Percentiles rank a stretch among this genome's conserved stretches.
Evolutionary conservation across 2,113 vertebrate genomes (phyloP).

Genomic region (Hyperopisus bebe): DNA sequence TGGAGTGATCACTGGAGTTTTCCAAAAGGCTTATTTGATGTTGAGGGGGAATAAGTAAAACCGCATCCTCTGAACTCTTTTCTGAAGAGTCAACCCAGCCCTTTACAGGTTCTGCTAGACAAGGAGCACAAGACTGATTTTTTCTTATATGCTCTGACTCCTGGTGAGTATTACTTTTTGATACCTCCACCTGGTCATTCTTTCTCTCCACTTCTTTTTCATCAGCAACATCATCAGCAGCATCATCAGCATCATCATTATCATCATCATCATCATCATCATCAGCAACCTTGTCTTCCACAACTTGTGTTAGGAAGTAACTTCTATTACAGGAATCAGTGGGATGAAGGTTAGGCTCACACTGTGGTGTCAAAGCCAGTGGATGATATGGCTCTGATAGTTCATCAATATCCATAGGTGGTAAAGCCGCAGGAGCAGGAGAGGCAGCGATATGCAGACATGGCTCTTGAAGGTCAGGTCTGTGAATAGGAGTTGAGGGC

Average conservation of each 20-base stretch:
- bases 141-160: slow-evolving; percentile 47
- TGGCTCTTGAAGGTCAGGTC: slow-evolving; percentile 78
- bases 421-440: slow-evolving; percentile 70
- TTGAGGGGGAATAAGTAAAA: slow-evolving; percentile 53
- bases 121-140: slow-evolving; percentile 59
- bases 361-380: slow-evolving; percentile 31
- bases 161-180: slow-evolving; percentile 13
- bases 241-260: slow-evolving; percentile 45
- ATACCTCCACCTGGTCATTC: background rate
- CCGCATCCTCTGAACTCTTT: slow-evolving; percentile 52
- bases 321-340: slow-evolving; percentile 61
- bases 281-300: slow-evolving; percentile 61
- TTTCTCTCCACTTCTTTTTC: slow-evolving; percentile 46
- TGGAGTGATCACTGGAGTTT: slow-evolving; percentile 64
- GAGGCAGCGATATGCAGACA: slow-evolving; percentile 86
- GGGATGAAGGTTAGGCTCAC: slow-evolving; percentile 69
- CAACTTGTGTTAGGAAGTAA: slow-evolving; percentile 69
- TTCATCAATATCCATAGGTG: slow-evolving; percentile 64
- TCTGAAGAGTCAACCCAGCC: slow-evolving; percentile 73
- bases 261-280: slow-evolving; percentile 58
- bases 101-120: slow-evolving; percentile 68
- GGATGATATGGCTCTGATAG: slow-evolving; percentile 58
- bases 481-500: slow-evolving; percentile 74
- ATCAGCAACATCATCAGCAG: slow-evolving; percentile 38
- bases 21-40: slow-evolving; percentile 58